Conservation (phyloP, 2,888 invertebrate genomes). For the Julus scandinavius region DNA sequence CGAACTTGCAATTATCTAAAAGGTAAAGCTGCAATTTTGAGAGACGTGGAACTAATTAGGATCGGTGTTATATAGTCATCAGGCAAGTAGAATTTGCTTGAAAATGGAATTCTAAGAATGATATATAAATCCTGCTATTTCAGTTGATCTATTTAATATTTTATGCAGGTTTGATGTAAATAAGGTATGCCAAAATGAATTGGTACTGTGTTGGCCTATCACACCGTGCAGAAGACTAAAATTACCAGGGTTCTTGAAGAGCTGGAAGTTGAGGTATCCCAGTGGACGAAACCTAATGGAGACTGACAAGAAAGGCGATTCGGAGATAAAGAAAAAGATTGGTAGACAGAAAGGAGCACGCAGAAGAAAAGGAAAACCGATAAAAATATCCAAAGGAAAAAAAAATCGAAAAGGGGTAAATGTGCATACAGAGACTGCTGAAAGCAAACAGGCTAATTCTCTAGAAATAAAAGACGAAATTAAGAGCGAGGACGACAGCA, state of each 20-base stretch:
- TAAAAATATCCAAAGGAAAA: constrained; percentile 3
- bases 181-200: no score
- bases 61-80: background rate
- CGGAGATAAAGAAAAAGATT: background rate
- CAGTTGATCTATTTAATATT: no score
- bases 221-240: background rate
- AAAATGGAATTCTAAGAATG: no score
- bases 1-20: background rate
- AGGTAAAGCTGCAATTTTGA: background rate
- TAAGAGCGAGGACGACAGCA: background rate
- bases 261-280: background rate
- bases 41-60: background rate
- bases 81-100: background rate
- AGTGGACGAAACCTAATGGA: background rate
- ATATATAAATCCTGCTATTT: no score
- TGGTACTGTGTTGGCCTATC: background rate
- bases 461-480: background rate
- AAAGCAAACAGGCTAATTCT: background rate
- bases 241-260: background rate
- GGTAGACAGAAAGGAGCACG: constrained; percentile 1
- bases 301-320: background rate
- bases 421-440: background rate
- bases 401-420: background rate
- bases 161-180: no score
- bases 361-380: constrained; percentile 48